Conservation (phyloP, 2,113 vertebrate species). For the Podocnemis expansa region DNA sequence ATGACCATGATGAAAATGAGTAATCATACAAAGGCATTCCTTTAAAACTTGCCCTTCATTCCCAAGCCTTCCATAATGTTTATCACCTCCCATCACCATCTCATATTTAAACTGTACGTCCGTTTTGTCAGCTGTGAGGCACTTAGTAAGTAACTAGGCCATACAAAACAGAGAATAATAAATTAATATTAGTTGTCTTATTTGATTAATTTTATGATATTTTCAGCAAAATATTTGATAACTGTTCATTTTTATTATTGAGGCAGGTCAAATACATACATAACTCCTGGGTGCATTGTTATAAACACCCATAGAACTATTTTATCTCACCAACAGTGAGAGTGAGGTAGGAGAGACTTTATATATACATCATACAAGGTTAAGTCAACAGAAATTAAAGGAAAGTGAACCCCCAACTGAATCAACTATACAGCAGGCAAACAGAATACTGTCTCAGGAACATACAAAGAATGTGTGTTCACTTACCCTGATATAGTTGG, state of each 20-base stretch:
- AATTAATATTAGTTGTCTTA: background rate
- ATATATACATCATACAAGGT: background rate
- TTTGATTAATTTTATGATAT: background rate
- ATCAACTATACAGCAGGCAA: background rate
- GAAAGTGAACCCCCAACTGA: background rate
- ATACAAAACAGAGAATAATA: background rate
- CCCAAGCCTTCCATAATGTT: background rate
- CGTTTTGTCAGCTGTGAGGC: background rate
- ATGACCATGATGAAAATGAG: background rate
- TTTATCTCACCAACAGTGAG: background rate
- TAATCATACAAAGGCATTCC: background rate
- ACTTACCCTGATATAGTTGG: constrained; percentile 95
- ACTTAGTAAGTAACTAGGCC: background rate
- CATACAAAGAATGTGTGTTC: constrained; percentile 43
- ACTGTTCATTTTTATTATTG: background rate
- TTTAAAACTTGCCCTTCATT: background rate
- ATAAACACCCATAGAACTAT: background rate
- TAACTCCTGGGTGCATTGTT: background rate
- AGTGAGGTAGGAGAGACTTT: background rate
- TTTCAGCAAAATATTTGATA: background rate
- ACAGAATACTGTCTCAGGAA: constrained; percentile 24
- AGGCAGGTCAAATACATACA: background rate
- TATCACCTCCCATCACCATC: background rate
- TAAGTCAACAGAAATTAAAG: constrained; percentile 8
- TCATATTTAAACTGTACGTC: background rate